Percentiles rank a stretch among this genome's conserved stretches.
These are phyloP conservation scores for Anorthoa munda DNA, from an alignment of 2,888 invertebrate genomes.

Conservation along the genomic window DNA sequence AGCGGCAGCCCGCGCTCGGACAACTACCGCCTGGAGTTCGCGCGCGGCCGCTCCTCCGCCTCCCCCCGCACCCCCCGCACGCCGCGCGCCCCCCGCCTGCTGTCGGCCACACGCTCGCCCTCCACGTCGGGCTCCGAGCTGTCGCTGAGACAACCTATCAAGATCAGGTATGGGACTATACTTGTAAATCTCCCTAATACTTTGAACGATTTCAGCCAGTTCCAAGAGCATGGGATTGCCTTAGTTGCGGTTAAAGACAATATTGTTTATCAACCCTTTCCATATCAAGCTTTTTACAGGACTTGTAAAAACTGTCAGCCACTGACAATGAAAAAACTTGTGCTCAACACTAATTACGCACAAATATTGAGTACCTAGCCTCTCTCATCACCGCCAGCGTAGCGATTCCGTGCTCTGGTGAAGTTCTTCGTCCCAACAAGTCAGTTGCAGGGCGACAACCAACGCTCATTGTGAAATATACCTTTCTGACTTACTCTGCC, in stretches of 20 bases:
- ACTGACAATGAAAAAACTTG: too few relatives aligned
- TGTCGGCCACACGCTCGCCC: conserved; percentile 79
- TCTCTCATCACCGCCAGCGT: too few relatives aligned
- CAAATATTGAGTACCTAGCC: too few relatives aligned
- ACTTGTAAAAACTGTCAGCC: too few relatives aligned
- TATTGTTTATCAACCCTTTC: too few relatives aligned
- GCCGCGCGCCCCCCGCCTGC: conserved; percentile 84
- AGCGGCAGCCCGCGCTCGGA: conserved; percentile 89
- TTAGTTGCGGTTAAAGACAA: too few relatives aligned
- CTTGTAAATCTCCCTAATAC: not conserved
- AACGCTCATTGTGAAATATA: not conserved
- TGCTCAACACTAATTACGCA: too few relatives aligned
- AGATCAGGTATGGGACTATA: conserved; percentile 80
- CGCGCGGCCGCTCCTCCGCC: conserved; percentile 91
- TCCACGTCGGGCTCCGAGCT: conserved; percentile 87
- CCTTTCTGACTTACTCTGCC: not conserved
- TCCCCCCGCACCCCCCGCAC: conserved; percentile 81
- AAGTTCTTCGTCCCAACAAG: not conserved
- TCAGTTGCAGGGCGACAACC: not conserved
- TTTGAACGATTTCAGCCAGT: not conserved
- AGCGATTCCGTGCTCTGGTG: too few relatives aligned
- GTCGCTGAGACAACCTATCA: conserved; percentile 83
- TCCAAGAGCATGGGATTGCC: too few relatives aligned
- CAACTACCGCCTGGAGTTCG: conserved; percentile 94
- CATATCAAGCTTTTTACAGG: too few relatives aligned